phyloP scores from a whole-genome alignment of 2,888 invertebrate species.

The Halictus quadricinctus region DNA sequence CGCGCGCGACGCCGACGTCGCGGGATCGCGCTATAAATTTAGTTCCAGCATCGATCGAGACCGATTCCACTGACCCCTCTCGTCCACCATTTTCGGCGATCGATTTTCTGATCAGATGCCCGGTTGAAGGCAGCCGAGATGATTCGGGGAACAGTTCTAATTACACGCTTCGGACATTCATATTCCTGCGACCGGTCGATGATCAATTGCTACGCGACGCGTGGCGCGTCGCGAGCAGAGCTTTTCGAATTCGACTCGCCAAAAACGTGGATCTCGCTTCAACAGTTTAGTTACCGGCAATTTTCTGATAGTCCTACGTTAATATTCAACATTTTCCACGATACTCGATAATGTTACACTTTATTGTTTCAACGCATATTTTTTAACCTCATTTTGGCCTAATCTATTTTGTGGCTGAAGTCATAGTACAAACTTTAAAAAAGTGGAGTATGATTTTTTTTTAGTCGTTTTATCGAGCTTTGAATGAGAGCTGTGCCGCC shows the following conservation, averaged over 20 bases:
- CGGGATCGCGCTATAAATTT: conserved; percentile 43
- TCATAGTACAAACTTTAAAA: no score
- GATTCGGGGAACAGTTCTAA: neutral
- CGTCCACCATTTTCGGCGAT: conserved; percentile 23
- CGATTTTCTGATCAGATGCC: conserved; percentile 25
- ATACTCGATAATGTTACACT: no score
- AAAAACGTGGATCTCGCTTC: neutral
- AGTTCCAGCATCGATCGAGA: conserved; percentile 46
- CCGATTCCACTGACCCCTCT: conserved; percentile 33
- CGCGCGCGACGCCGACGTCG: conserved; percentile 28
- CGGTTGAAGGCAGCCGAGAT: neutral
- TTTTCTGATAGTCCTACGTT: no score
- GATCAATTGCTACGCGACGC: neutral
- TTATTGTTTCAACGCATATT: no score
- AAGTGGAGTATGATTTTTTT: no score
- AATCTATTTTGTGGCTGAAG: no score
- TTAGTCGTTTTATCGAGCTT: no score
- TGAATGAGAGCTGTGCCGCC: no score
- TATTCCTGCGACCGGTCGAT: neutral
- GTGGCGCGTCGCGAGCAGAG: neutral
- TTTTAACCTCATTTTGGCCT: no score
- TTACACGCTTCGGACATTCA: neutral
- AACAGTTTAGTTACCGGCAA: neutral
- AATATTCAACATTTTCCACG: no score
- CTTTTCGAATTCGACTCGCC: neutral